Evolutionary conservation across 92 coral and sea anemone species (phyloP), one percentile per base, ranked within the genome.

Genomic region (Muricea muricata): DNA sequence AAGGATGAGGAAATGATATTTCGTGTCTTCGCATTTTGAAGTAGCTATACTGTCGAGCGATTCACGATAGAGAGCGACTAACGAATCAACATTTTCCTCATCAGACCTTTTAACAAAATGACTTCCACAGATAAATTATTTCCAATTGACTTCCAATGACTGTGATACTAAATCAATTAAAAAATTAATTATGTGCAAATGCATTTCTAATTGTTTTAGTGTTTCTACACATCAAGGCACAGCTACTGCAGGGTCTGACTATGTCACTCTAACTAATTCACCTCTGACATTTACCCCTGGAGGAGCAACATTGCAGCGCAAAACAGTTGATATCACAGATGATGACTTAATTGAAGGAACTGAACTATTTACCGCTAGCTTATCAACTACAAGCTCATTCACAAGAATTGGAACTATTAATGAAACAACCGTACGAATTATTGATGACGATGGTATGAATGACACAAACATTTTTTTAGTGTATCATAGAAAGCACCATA

Each of bases 391-490:
- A 17, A 58, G 46, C 21, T 32, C 70, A 29, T 78, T 57, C 47
- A 33, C 71, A 33, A 55, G 28, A 57, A 55, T 78, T 34, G 83
- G 83, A 78, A 58, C 15, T 13, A 25, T 78, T 17, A 78, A 58
- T 45, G 71, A 37, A 13, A 58, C 83, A 2, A 56, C 83, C 17
- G 55, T 78, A 28, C 63, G 83, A 37, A 56, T 78, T 57, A 78
- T 78, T 78, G 83, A 78, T 35, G 26, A 78, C 25, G 83, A 78
- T 58, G 83, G 83, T 78, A 78, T 21, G 83, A 29, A 32, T n/a
- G 26, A n/a, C 3, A 21, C 5, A 20, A 54, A 54, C 61, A 17
- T 37, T 4, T 37, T n/a, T 37, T 9, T 37, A 9, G 42, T 37
- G 9, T 37, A 37, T 37, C n/a, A n/a, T n/a, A n/a, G n/a, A n/a